Base-by-base conservation (phyloP, 2,113 vertebrate species). In the Casuarius casuarius region DNA sequence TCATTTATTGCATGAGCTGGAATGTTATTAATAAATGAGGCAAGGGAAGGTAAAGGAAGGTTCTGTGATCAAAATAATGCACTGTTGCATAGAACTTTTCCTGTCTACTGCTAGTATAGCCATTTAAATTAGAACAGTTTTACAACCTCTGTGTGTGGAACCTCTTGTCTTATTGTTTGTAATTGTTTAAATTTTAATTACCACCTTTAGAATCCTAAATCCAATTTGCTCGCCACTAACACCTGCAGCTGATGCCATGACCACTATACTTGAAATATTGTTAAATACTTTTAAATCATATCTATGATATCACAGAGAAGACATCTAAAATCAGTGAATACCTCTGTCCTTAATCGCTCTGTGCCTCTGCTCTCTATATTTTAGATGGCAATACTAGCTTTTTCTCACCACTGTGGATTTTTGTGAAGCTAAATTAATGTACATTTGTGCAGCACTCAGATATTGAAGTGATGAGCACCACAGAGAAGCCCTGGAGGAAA, bases 101-200 rank as follows among this genome's bases (percentile, higher is more conserved):
- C 33, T 79, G 4, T 48, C 44, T 59, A 49, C 31, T 83, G 67
- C 23, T 70, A 58, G 73, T 80, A 51, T 14, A 78, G 25, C 19
- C 1, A 12, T 73, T 84, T 71, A 46, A 66, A 62, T 86, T 71
- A 40, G 66, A 62, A 29, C 10, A 44, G 28, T 42, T 88, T 28
- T 91, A 31, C 91, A 52, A 46, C 79, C 26, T 80, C 35, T 81
- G 13, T 48, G 3, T 70, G 46, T 74, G 42, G 28, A 88, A 71
- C 13, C 28, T 83, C 46, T 92, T 31, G 28, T 58, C 20, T 90
- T 90, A 71, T 59, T 80, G 54, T 35, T 85, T 87, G 66, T 88
- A 93, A 79, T 95, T 83, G 70, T 80, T 67, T 86, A 12, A 52
- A 83, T 94, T 95, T 95, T 91, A 80, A 87, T 85, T 49, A 51